A percentile compares a stretch with the other conserved stretches of the same genome.
Evolutionary conservation across 2,888 invertebrate genomes (phyloP).

Genomic region (Pyrrhia umbra): DNA sequence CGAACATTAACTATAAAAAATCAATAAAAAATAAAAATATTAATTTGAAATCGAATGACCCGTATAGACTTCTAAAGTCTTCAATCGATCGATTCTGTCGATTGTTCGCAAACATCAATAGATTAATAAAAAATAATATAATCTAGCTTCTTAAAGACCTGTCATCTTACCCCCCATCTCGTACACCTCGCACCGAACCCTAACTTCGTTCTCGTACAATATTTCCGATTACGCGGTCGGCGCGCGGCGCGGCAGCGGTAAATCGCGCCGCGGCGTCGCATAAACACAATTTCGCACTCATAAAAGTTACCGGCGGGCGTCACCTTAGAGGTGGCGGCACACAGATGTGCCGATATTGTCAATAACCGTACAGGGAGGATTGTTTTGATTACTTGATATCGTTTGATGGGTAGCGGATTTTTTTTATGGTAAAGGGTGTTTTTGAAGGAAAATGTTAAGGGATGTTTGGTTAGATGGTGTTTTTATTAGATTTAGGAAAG

Average conservation of each 20-base stretch:
- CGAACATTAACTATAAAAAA: too few relatives aligned
- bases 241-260: slow-evolving; percentile 67
- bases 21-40: too few relatives aligned
- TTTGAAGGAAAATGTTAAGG: not conserved
- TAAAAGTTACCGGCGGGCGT: slow-evolving; percentile 86
- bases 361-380: slow-evolving; percentile 63
- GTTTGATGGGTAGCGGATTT: slow-evolving; percentile 49
- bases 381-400: slow-evolving; percentile 57
- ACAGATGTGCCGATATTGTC: slow-evolving; percentile 70
- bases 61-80: too few relatives aligned
- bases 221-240: slow-evolving; percentile 82
- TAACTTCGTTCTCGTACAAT: slow-evolving; percentile 84
- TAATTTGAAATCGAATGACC: too few relatives aligned
- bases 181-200: slow-evolving; percentile 43
- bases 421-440: slow-evolving; percentile 35
- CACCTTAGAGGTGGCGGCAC: slow-evolving; percentile 59
- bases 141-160: too few relatives aligned
- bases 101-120: too few relatives aligned
- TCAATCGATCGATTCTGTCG: too few relatives aligned
- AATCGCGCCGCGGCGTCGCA: slow-evolving; percentile 83
- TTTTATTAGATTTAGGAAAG: too few relatives aligned
- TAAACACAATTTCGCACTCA: slow-evolving; percentile 89
- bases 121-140: too few relatives aligned
- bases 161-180: slow-evolving; percentile 39
- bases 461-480: not conserved